Conservation (phyloP, 2,888 invertebrate species). For the Synanthedon myopaeformis region DNA sequence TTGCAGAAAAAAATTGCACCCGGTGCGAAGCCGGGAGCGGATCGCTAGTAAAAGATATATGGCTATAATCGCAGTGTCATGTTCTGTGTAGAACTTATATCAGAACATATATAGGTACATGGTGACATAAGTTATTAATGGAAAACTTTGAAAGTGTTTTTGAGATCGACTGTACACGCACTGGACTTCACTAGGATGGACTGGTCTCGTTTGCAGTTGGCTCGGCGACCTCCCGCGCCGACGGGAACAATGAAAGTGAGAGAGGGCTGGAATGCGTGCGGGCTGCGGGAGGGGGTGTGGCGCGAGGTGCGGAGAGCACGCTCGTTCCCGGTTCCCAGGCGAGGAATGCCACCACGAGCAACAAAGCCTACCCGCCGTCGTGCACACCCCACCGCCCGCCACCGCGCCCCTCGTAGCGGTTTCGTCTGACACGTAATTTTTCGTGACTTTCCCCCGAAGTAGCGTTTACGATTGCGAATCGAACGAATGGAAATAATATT, state of each 20-base stretch:
- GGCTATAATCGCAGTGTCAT: too few species aligned
- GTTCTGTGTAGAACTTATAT: slow-evolving; percentile 8
- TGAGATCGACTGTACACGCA: slow-evolving; percentile 35
- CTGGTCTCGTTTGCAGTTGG: slow-evolving; percentile 53
- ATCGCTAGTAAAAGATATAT: too few species aligned
- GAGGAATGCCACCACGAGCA: slow-evolving; percentile 67
- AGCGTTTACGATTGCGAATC: slow-evolving; percentile 33
- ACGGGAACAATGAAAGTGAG: slow-evolving; percentile 68
- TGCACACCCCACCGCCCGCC: slow-evolving; percentile 45
- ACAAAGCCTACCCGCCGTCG: slow-evolving; percentile 66
- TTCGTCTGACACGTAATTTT: slow-evolving; percentile 50
- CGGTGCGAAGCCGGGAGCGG: too few species aligned
- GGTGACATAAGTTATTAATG: slow-evolving; percentile 51
- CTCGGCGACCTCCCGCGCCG: slow-evolving; percentile 64
- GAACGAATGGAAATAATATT: slow-evolving; percentile 32
- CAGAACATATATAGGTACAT: slow-evolving; percentile 11
- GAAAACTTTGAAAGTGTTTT: slow-evolving; percentile 47
- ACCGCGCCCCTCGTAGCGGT: slow-evolving; percentile 30
- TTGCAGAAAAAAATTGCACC: too few species aligned
- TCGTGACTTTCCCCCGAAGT: slow-evolving; percentile 51
- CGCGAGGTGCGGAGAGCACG: slow-evolving; percentile 24
- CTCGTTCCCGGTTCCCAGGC: slow-evolving; percentile 65
- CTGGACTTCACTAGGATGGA: slow-evolving; percentile 41
- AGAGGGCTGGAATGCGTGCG: slow-evolving; percentile 62
- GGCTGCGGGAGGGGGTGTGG: slow-evolving; percentile 20